Base-by-base conservation (phyloP, 2,888 invertebrate species). In the Cosmia pyralina region DNA sequence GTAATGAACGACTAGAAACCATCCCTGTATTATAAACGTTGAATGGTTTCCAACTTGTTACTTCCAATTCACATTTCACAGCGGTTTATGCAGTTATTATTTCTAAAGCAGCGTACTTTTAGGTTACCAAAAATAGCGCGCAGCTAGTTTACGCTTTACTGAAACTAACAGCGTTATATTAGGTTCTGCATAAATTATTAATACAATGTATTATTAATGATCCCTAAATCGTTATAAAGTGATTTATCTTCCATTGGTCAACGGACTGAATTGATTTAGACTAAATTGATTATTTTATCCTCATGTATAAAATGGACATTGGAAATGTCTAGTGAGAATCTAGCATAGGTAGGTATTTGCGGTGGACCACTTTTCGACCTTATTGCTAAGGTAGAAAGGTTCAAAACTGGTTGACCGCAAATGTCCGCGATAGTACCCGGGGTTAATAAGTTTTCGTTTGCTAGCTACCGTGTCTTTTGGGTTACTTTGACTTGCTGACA, bases 11-110 rank as follows among this genome's bases (percentile, higher is more conserved):
- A 53, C 46, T 57, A 46, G 17, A 52, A n/a, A 17, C 48, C n/a
- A 69, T 22, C 11, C 19, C 57, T 46, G 65, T 50, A 59, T 50
- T 55, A 55, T 55, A 55, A 50, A 69, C 44, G n/a, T 55, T 67
- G 58, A 79, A 67, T 66, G 60, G 38, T 59, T 77, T 58, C 52
- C 53, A 69, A 77, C 65, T 79, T 82, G 65, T 66, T 81, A 82
- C 64, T 58, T 66, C 17, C 52, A 70, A 46, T 77, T 69, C 41
- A 70, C 52, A 70, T 41, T 77, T 69, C 34, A 67, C 34, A 34
- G 64, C 53, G n/a, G 77, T 67, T 67, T 41, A 67, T 77, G 55
- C 63, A 67, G 34, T 67, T 79, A 70, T 58, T 59, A 82, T 34
- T 69, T 57, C 19, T 52, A 60, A 58, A 81, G 81, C 64, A 11